phyloP scores from a whole-genome alignment of 2,113 vertebrate genomes.

The Crotophaga sulcirostris region DNA sequence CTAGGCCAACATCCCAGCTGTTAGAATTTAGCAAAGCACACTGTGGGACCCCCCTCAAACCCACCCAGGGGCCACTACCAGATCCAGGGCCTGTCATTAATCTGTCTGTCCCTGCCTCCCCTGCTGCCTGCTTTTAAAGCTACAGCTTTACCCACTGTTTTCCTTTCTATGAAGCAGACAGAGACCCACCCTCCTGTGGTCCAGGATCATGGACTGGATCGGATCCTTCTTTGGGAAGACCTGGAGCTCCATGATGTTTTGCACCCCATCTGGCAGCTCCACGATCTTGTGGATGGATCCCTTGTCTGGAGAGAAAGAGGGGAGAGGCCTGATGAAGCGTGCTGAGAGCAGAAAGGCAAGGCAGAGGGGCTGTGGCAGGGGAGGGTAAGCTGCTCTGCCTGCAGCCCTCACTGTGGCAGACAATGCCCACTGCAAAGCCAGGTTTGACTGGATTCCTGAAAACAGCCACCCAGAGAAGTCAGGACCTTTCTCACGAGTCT shows the following conservation, averaged over 20 bases:
- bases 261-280: neutral
- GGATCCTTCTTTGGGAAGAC: slow-evolving; percentile 55
- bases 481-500: neutral
- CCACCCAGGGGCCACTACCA: neutral
- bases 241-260: slow-evolving; percentile 78
- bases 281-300: slow-evolving; percentile 80
- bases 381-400: neutral
- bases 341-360: neutral
- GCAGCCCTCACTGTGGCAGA: neutral
- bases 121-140: neutral
- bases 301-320: slow-evolving; percentile 58
- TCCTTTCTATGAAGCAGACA: neutral
- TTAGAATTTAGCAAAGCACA: neutral
- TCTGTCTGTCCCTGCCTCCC: neutral
- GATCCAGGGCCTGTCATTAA: neutral
- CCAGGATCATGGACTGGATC: slow-evolving; percentile 72
- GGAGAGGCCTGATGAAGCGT: neutral
- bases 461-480: neutral
- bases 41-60: neutral
- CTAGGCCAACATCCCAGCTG: neutral
- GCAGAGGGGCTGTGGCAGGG: neutral
- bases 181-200: slow-evolving; percentile 63
- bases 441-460: no score
- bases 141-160: neutral
- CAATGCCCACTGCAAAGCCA: no score